Evolutionary conservation across 2,888 invertebrate species (phyloP), one percentile per base, ranked within the genome.

Genomic region (Brachyptera risi): DNA sequence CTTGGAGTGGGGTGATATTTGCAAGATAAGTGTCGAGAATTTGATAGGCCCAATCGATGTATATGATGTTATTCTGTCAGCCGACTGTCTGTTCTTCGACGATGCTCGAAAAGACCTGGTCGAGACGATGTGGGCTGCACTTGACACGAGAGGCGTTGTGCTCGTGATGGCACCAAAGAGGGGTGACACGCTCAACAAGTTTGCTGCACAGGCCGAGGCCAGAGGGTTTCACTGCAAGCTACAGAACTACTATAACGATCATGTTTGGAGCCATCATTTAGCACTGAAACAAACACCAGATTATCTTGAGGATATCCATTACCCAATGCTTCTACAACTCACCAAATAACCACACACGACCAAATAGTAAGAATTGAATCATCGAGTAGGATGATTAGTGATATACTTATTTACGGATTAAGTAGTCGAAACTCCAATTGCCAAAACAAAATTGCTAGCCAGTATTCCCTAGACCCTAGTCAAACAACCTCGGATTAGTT

Each of bases 51-150:
- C 17, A 17, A 42, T 24, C 27, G 35, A 37, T n/a, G 51, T 24
- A 4, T 90, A 84, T 74, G 88, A 91, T 73, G 78, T 83, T 51
- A 83, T 91, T 56, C 76, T 91, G 9, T 87, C 88, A 70, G 90
- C 90, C 1, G 91, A 91, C 73, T 91, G 89, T 71, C 73, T 89
- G 62, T 90, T 89, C 76, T 89, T 89, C 72, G 88, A 89, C 70
- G 87, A 88, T 61, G 84, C 84, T 1, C 78, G 88, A 47, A 74
- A 79, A 26, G 83, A 85, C 66, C 76, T 89, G 65, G 83, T 87
- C 35, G 80, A 84, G 65, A 85, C 87, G 58, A 82, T 89, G 65
- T 83, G 83, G 79, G 78, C 79, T 64, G 81, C 81, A 71, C 73
- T 89, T 68, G 76, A 81, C 13, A 74, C 76, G 17, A 74, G 77